Base-by-base conservation (phyloP, 1,140 invertebrate species). In the Elysia chlorotica region DNA sequence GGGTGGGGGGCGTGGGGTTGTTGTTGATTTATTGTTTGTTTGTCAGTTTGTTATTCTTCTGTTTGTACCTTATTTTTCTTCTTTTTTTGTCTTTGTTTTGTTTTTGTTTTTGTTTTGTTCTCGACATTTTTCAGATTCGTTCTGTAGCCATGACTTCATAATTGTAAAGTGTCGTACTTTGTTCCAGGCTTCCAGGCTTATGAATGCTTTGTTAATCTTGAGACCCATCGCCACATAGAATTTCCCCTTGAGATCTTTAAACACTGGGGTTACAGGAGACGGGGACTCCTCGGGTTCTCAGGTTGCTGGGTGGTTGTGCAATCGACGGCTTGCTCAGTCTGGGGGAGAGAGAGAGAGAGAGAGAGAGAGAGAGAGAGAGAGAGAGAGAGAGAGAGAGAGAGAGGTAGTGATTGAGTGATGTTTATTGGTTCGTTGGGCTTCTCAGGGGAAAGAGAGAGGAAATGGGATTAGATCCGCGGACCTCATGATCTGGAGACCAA, bases 181-280 rank as follows among this genome's bases (percentile, higher is more conserved):
- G 33, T 62, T 62, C 54, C 30, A 25, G 30, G 5, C 4, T 28
- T 30, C 35, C 21, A 2, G 10, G 28, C 25, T 30, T 6, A 2
- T 61, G 28, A 2, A 4, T 23, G 5, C 30, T 23, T 57, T n/a
- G 6, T 6, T 61, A 17, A 31, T 61, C 57, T 28, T 2, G 75
- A 2, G 73, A 78, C 0, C 63, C 62, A 3, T 80, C 80, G 68
- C 79, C 80, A 2, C 76, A 63, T 2, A 78, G 79, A 36, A 76
- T 78, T 28, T 79, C 76, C n/a, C 80, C 79, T 2, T 73, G 70
- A 33, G 73, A n/a, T n/a, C n/a, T n/a, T n/a, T 75, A 30, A 82
- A 62, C 3, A 80, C 57, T 63, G 79, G 76, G 1, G 73, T 70
- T 59, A 83, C 28, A 19, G 19, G 2, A 30, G 48, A n/a, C 2